These are phyloP conservation scores for Crocodylus rhombifer DNA, from an alignment of 2,797 vertebrate species.

Conservation along the genomic window DNA sequence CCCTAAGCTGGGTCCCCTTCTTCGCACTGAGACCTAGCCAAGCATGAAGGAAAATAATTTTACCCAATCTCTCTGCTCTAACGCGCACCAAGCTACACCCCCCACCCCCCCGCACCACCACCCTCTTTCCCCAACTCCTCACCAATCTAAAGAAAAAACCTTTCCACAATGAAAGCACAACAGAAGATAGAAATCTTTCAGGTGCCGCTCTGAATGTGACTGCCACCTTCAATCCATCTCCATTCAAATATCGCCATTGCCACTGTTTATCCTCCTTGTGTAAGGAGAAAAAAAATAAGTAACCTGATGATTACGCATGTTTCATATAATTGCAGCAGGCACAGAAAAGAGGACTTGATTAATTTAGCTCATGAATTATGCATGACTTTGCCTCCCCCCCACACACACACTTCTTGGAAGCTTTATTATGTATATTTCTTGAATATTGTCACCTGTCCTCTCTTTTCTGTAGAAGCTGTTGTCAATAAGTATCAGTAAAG, in stretches of 20 bases:
- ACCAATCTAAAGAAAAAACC: slow-evolving; percentile 46
- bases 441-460: slow-evolving; percentile 67
- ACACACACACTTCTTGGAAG: slow-evolving; percentile 53
- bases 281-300: slow-evolving; percentile 46
- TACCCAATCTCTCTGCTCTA: slow-evolving; percentile 90
- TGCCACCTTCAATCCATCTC: slow-evolving; percentile 1
- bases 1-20: slow-evolving; percentile 92
- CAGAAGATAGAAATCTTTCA: slow-evolving; percentile 58
- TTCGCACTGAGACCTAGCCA: slow-evolving; percentile 92
- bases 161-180: slow-evolving; percentile 62
- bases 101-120: neutral
- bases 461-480: slow-evolving; percentile 51
- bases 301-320: slow-evolving; percentile 58
- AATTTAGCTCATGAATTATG: slow-evolving; percentile 85
- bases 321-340: slow-evolving; percentile 78
- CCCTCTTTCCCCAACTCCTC: slow-evolving; percentile 48
- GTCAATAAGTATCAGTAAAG: slow-evolving; percentile 45
- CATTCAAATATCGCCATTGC: slow-evolving; percentile 36
- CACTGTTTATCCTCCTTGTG: slow-evolving; percentile 1
- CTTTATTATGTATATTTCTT: slow-evolving; percentile 77
- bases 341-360: slow-evolving; percentile 77
- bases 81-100: slow-evolving; percentile 71
- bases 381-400: slow-evolving; percentile 58
- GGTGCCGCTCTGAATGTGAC: slow-evolving; percentile 51
- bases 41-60: slow-evolving; percentile 99